phyloP scores from a whole-genome alignment of 1,140 invertebrate genomes.

The Temnothorax curvispinosus region DNA sequence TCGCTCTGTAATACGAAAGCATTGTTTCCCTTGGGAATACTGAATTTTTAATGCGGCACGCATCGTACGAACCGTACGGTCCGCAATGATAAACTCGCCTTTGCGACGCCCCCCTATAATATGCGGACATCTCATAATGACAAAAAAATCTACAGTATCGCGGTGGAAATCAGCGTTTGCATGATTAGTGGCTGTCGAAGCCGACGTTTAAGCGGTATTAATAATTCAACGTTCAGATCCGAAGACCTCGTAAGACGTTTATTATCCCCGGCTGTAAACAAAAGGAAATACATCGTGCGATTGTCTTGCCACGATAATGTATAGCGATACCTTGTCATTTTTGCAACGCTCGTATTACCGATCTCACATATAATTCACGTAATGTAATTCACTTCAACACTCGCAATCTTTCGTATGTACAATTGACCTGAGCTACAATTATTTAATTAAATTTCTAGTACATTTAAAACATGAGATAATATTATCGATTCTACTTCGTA shows the following conservation, averaged over 20 bases:
- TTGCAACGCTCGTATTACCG: background rate
- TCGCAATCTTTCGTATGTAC: no score
- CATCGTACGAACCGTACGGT: background rate
- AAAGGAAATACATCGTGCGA: constrained; percentile 24
- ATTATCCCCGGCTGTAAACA: constrained; percentile 34
- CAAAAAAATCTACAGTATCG: constrained; percentile 25
- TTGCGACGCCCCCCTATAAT: constrained; percentile 21
- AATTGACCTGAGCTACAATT: background rate
- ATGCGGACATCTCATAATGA: constrained; percentile 9
- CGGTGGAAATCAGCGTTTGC: constrained; percentile 35
- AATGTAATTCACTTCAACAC: background rate
- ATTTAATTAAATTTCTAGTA: background rate
- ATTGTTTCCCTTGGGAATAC: constrained; percentile 11
- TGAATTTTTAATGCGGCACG: constrained; percentile 11
- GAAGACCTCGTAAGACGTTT: constrained; percentile 41
- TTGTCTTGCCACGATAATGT: background rate
- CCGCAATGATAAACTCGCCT: background rate
- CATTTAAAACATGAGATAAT: background rate
- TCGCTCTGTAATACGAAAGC: background rate
- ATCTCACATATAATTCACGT: background rate
- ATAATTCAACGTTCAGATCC: constrained; percentile 45
- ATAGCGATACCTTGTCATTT: constrained; percentile 15
- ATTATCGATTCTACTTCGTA: background rate
- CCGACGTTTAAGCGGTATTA: constrained; percentile 59
- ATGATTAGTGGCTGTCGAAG: constrained; percentile 47